phyloP scores from a whole-genome alignment of 2,888 invertebrate genomes.

The Hedychridium roseum region DNA sequence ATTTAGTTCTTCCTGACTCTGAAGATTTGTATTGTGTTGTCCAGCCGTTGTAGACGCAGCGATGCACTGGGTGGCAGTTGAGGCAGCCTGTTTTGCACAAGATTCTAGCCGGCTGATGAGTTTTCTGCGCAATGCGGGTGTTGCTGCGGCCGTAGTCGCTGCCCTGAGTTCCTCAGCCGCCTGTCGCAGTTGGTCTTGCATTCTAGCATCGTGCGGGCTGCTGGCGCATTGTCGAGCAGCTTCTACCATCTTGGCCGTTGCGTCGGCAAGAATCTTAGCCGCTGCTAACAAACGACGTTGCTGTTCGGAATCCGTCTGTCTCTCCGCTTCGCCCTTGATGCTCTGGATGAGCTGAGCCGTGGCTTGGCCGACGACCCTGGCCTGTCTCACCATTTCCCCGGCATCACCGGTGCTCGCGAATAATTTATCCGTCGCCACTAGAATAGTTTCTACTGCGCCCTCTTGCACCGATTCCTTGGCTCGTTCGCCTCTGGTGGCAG shows the following conservation, averaged over 20 bases:
- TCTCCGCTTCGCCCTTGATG: slow-evolving; percentile 94
- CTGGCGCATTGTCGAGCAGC: slow-evolving; percentile 93
- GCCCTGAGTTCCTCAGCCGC: slow-evolving; percentile 94
- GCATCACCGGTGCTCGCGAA: slow-evolving; percentile 87
- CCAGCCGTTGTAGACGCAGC: slow-evolving; percentile 86
- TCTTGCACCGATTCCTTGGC: slow-evolving; percentile 73
- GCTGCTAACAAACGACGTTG: slow-evolving; percentile 91
- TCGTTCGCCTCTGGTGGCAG: slow-evolving; percentile 70
- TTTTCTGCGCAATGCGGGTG: slow-evolving; percentile 77
- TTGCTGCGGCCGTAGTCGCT: slow-evolving; percentile 88
- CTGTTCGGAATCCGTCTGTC: slow-evolving; percentile 85
- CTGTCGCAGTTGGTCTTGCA: slow-evolving; percentile 83
- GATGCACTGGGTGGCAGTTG: slow-evolving; percentile 90
- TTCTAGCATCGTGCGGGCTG: slow-evolving; percentile 80
- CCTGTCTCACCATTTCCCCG: slow-evolving; percentile 94
- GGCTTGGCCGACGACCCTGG: slow-evolving; percentile 89
- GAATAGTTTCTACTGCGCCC: slow-evolving; percentile 87
- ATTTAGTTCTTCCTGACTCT: slow-evolving; percentile 76
- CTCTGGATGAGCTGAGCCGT: slow-evolving; percentile 93
- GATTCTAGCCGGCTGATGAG: slow-evolving; percentile 66
- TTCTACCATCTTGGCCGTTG: slow-evolving; percentile 96
- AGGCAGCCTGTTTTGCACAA: slow-evolving; percentile 85
- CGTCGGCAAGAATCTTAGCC: slow-evolving; percentile 93
- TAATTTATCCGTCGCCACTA: slow-evolving; percentile 88
- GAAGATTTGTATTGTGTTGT: slow-evolving; percentile 74